Conservation (phyloP, 2,888 invertebrate genomes). For the Drosophila mercatorum region DNA sequence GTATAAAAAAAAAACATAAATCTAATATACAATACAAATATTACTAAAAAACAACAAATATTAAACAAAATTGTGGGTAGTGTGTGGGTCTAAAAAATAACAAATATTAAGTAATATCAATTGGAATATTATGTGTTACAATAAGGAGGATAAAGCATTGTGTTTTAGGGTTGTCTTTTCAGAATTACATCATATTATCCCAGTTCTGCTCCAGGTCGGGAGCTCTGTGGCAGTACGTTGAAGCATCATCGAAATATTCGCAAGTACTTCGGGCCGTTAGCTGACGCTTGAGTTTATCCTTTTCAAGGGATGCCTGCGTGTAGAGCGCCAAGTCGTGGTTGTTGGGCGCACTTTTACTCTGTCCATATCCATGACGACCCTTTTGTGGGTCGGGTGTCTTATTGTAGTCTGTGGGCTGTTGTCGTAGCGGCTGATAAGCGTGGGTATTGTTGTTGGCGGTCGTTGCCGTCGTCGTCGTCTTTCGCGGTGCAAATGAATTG, state of each 20-base stretch:
- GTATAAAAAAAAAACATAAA: background rate
- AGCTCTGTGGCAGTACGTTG: constrained; percentile 39
- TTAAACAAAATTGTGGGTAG: background rate
- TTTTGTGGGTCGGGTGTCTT: constrained; percentile 27
- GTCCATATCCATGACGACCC: constrained; percentile 33
- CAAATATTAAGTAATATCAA: background rate
- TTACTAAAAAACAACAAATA: background rate
- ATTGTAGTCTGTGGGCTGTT: constrained; percentile 43
- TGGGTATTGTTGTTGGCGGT: constrained; percentile 44
- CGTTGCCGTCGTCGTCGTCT: constrained; percentile 8
- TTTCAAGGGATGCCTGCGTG: constrained; percentile 24
- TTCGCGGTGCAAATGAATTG: constrained; percentile 29
- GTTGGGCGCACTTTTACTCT: constrained; percentile 26
- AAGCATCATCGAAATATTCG: constrained; percentile 51
- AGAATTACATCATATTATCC: constrained; percentile 65
- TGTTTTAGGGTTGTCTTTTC: background rate
- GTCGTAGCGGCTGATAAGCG: constrained; percentile 43
- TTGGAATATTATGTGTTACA: constrained; percentile 7
- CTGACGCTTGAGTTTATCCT: constrained; percentile 61
- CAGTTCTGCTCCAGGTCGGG: constrained; percentile 53
- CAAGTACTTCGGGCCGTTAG: constrained; percentile 29
- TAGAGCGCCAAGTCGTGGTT: constrained; percentile 31
- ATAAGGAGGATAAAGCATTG: constrained; percentile 24
- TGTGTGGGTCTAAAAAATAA: background rate
- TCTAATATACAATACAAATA: background rate